Base-by-base conservation (phyloP, 2,113 vertebrate species). In the Paratilapia polleni region DNA sequence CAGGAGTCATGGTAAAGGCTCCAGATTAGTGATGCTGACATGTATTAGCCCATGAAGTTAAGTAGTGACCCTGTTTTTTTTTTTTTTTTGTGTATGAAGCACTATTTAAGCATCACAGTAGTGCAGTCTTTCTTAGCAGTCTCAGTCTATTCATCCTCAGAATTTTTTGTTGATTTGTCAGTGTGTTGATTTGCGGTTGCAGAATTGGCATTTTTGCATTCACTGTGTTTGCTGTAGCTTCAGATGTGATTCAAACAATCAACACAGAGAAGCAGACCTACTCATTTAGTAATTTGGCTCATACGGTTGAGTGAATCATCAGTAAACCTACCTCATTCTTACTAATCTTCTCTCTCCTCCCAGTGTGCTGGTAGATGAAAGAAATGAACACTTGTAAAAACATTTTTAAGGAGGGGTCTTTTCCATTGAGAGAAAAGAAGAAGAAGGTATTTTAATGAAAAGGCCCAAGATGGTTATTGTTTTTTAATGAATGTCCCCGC, bases 381-480 rank as follows among this genome's bases (percentile, higher is more conserved):
- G 73, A 77, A 61, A 43, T 7, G 1, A 80, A 63, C 4, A 41
- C 63, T 54, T 49, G 17, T 68, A 49, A 80, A 75, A 66, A 31
- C 8, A 22, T 49, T 56, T 73, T 80, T 49, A n/a, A 70, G 75
- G 26, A 34, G 13, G 17, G 36, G 7, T 73, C 56, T 74, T 63
- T 47, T 78, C 47, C 43, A 49, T 15, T n/a, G 49, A 85, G 19
- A 80, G n/a, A 41, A 62, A 49, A 74, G n/a, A 38, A 62, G 80
- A 59, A 73, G 52, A 78, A 59, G 77, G 62, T 62, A 57, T 78
- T 82, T 81, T 74, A 75, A 87, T 78, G 77, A 89, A 77, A 86
- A 81, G 38, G 26, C 60, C 8, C 2, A 22, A 49, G 80, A 80
- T 74, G 75, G 20, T 47, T 52, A 64, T 75, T 77, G 77, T 41